phyloP scores from a whole-genome alignment of 2,113 vertebrate genomes.

The Urocynchramus pylzowi region DNA sequence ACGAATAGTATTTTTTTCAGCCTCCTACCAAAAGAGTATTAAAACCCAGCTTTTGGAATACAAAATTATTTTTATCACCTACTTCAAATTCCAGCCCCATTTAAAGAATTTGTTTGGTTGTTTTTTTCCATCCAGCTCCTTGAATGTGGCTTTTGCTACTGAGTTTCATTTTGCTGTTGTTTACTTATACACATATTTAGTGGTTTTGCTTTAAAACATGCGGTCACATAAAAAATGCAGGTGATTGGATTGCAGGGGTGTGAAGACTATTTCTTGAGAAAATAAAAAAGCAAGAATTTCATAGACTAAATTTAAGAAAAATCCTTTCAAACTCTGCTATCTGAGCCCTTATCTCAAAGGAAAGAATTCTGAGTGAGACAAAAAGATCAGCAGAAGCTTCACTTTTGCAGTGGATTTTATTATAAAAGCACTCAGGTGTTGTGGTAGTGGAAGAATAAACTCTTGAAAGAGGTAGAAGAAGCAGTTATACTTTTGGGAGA shows the following conservation, averaged over 20 bases:
- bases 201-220: neutral
- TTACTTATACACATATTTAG: neutral
- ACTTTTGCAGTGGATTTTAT: neutral
- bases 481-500: neutral
- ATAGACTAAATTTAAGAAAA: neutral
- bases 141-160: neutral
- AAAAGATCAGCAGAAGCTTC: neutral
- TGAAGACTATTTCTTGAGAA: neutral
- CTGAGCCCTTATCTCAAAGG: neutral
- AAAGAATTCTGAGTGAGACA: neutral
- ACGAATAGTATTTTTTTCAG: neutral
- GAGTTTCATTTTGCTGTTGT: neutral
- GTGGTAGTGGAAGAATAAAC: neutral
- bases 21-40: neutral
- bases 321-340: neutral
- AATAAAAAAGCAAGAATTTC: neutral
- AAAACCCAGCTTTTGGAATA: neutral
- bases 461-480: neutral
- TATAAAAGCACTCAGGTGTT: neutral
- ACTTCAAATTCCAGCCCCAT: neutral
- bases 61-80: neutral
- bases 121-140: neutral
- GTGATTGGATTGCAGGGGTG: neutral
- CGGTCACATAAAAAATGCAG: neutral
- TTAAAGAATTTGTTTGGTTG: neutral